These are phyloP conservation scores for Pasiphila rectangulata DNA, from an alignment of 2,888 invertebrate species.

Conservation along the genomic window DNA sequence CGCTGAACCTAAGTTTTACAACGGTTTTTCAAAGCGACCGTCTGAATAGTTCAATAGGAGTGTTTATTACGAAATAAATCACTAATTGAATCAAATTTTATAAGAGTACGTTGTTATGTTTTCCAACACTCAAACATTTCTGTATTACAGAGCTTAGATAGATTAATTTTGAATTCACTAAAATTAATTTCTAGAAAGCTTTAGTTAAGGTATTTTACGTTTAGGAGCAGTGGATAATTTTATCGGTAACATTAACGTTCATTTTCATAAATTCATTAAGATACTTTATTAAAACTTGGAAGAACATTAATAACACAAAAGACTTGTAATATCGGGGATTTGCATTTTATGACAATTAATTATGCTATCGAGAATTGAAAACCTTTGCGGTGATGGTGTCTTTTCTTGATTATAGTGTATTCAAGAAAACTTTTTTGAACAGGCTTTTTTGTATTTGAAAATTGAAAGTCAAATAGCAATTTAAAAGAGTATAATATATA, in stretches of 20 bases:
- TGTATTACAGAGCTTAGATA: too few species aligned
- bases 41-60: conserved; percentile 6
- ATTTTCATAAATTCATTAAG: conserved; percentile 6
- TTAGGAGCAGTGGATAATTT: not conserved
- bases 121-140: too few species aligned
- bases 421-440: not conserved
- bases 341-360: conserved; percentile 24
- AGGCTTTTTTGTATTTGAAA: too few species aligned
- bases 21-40: conserved; percentile 19
- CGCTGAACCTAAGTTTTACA: conserved; percentile 33
- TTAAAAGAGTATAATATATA: too few species aligned
- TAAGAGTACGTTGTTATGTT: too few species aligned
- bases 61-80: conserved; percentile 9
- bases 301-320: conserved; percentile 21
- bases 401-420: not conserved
- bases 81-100: too few species aligned
- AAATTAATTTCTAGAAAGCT: not conserved
- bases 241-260: conserved; percentile 1
- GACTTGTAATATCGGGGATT: conserved; percentile 20
- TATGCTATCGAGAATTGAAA: conserved; percentile 15
- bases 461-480: too few species aligned
- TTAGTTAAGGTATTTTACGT: not conserved
- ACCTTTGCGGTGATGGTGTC: conserved; percentile 10
- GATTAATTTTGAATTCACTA: too few species aligned
- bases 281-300: conserved; percentile 22